These are phyloP conservation scores for Orchesella cincta DNA, from an alignment of 1,140 invertebrate species.

Conservation along the genomic window DNA sequence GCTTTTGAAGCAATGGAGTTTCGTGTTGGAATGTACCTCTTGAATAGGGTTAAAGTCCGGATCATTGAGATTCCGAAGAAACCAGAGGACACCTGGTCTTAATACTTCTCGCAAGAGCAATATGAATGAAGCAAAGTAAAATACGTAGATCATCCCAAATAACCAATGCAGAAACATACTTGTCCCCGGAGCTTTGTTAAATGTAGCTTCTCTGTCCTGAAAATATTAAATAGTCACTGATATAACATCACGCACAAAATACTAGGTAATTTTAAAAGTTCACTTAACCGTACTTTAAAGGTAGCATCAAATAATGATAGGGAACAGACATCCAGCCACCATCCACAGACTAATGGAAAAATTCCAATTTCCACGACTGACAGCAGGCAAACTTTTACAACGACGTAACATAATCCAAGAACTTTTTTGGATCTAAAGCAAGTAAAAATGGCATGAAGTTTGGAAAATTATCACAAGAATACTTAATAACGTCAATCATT, in stretches of 20 bases:
- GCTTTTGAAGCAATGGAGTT: neutral
- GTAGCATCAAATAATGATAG: slow-evolving; percentile 92
- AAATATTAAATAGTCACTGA: slow-evolving; percentile 47
- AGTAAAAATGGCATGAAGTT: neutral
- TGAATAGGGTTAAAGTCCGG: slow-evolving; percentile 99
- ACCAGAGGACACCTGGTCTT: slow-evolving; percentile 94
- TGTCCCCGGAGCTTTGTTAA: slow-evolving; percentile 86
- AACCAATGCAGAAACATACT: slow-evolving; percentile 99
- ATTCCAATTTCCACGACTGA: slow-evolving; percentile 95
- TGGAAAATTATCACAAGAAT: neutral
- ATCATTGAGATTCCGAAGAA: slow-evolving; percentile 94
- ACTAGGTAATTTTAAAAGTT: neutral
- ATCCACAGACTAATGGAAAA: slow-evolving; percentile 93
- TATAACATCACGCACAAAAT: neutral
- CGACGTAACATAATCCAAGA: slow-evolving; percentile 92
- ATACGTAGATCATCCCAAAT: slow-evolving; percentile 98
- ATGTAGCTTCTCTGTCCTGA: slow-evolving; percentile 74
- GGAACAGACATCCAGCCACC: slow-evolving; percentile 99
- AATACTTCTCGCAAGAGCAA: slow-evolving; percentile 89
- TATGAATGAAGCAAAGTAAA: slow-evolving; percentile 98
- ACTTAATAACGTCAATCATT: too few species aligned
- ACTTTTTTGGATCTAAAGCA: slow-evolving; percentile 86
- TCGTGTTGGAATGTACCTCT: slow-evolving; percentile 60
- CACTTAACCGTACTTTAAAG: slow-evolving; percentile 64
- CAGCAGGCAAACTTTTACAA: slow-evolving; percentile 90